A percentile compares a stretch with the other conserved stretches of the same genome.
Conservation (phyloP, 2,888 invertebrate species). For the Pseudococcus viburni region DNA sequence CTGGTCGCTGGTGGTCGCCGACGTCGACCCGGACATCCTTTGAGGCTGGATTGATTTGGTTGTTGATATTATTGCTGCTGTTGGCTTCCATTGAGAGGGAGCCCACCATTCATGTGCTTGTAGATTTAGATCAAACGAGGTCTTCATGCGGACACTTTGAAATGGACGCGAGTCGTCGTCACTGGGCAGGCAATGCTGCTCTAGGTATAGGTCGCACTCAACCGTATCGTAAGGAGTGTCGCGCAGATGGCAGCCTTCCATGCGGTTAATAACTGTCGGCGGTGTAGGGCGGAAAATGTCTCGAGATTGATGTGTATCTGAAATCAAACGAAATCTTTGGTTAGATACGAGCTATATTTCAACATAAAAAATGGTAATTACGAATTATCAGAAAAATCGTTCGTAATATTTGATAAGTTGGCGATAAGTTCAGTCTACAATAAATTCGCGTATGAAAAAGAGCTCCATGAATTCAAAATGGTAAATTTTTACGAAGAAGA, state of each 20-base stretch:
- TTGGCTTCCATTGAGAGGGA: conserved; percentile 64
- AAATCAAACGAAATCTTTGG: neutral
- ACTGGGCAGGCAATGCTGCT: conserved; percentile 55
- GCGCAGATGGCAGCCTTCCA: conserved; percentile 63
- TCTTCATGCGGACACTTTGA: conserved; percentile 61
- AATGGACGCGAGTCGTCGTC: conserved; percentile 34
- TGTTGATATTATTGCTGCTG: conserved; percentile 34
- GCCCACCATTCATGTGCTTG: conserved; percentile 61
- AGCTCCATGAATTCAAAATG: too few species aligned
- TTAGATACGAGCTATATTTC: neutral
- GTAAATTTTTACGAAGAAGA: too few species aligned
- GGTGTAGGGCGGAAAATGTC: conserved; percentile 57
- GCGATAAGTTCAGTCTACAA: too few species aligned
- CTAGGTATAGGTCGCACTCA: conserved; percentile 60
- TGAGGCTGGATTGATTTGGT: conserved; percentile 31
- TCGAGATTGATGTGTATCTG: conserved; percentile 30
- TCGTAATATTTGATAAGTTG: neutral
- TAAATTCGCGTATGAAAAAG: too few species aligned
- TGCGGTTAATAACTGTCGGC: conserved; percentile 57
- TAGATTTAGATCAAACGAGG: conserved; percentile 47
- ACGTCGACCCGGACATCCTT: neutral
- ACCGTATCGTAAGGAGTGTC: conserved; percentile 58
- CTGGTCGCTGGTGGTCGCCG: neutral
- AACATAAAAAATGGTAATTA: too few species aligned
- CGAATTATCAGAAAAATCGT: too few species aligned